Evolutionary conservation across 2,888 invertebrate genomes (phyloP), one percentile per base, ranked within the genome.

Genomic region (Oscheius sp.): DNA sequence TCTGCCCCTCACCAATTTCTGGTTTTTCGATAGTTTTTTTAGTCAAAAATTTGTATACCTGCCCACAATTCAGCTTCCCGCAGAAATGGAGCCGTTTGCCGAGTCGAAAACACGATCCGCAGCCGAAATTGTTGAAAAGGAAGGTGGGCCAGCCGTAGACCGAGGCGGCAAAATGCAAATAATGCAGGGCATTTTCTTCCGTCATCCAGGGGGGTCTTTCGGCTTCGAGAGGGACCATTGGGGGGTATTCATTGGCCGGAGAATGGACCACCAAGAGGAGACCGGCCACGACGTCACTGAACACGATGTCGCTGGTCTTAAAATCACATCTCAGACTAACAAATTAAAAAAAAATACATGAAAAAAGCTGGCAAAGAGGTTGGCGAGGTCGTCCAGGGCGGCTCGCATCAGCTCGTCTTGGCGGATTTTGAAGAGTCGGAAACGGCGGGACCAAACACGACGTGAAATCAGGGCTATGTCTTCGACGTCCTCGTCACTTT

Each of bases 61-160:
- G 80, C 29, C 79, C 76, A 57, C 80, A 77, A 21, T 79, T 68
- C 71, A 79, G 72, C 21, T 73, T 65, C 42, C 80, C 82, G 60
- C 84, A 86, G 58, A 82, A 85, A 58, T 82, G 82, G 2, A 84
- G 55, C 13, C 71, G 76, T 47, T 79, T 53, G 33, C 68, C 79
- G 29, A 87, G 76, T n/a, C 75, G 70, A 62, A 32, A 76, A 62
- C 80, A 80, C 2, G 86, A 73, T 33, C 66, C 53, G 57, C 65
- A 74, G 11, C 79, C 76, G 53, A 79, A 84, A 65, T 88, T 87
- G 59, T 86, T 81, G 29, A 82, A 51, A 53, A 87, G 53, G 76
- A 94, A 94, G 86, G 94, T 93, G 0, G 95, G 93, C 95, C 95
- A 95, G 0, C 95, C 94, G 89, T 96, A 96, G 7, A 94, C 93